These are phyloP conservation scores for Chelon auratus DNA, from an alignment of 2,797 vertebrate genomes.

Conservation along the genomic window DNA sequence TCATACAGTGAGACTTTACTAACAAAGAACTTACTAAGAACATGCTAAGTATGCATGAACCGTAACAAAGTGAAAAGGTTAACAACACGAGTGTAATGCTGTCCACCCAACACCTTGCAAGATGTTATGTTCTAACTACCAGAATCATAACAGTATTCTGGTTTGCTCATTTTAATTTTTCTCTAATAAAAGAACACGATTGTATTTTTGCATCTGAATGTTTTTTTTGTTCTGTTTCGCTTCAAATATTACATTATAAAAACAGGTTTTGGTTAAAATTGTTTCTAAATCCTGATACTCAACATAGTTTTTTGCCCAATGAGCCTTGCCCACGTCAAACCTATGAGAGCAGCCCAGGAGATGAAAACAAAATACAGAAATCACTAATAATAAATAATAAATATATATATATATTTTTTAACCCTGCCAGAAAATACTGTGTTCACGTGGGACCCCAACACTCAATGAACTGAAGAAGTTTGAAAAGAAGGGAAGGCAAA, in stretches of 20 bases:
- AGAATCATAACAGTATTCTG: not conserved
- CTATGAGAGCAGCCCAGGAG: no score
- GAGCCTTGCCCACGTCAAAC: no score
- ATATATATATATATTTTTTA: not conserved
- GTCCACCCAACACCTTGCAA: not conserved
- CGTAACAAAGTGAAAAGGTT: not conserved
- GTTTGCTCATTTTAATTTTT: not conserved
- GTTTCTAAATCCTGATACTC: no score
- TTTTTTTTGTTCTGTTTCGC: no score
- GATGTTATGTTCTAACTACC: not conserved
- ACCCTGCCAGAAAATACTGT: not conserved
- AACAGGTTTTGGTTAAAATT: no score
- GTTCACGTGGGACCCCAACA: not conserved
- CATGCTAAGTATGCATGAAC: not conserved
- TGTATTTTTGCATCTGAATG: not conserved
- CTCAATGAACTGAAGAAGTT: not conserved
- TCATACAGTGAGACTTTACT: not conserved
- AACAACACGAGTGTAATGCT: not conserved
- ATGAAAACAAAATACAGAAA: no score
- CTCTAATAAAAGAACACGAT: not conserved
- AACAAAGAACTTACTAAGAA: conserved; percentile 5
- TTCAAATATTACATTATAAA: no score
- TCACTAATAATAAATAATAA: not conserved
- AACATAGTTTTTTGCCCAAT: no score
- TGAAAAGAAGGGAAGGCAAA: conserved; percentile 8